These are phyloP conservation scores for Xylocopa sonorina DNA, from an alignment of 1,140 invertebrate species.

Conservation along the genomic window DNA sequence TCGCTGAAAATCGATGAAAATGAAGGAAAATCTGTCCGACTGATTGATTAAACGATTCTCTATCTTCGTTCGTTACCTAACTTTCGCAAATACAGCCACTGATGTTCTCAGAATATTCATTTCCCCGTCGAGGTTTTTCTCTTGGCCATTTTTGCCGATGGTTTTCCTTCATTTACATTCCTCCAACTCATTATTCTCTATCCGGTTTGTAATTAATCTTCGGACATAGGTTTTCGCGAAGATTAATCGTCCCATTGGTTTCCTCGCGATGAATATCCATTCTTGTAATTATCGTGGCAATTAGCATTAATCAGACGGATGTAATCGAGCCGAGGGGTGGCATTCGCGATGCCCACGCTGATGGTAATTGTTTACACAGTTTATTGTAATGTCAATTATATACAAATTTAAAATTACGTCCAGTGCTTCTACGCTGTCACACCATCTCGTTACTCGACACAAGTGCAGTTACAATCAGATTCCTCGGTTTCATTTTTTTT, in stretches of 20 bases:
- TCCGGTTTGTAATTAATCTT: background rate
- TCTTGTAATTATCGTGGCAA: too few species aligned
- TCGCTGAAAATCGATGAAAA: background rate
- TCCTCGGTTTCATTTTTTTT: too few species aligned
- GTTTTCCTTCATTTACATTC: background rate
- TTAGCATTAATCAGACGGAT: background rate
- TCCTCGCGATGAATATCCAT: background rate
- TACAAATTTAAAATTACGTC: constrained; percentile 78
- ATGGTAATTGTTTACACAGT: constrained; percentile 69
- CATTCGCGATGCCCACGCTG: background rate
- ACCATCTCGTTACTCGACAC: constrained; percentile 46
- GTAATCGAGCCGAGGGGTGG: background rate
- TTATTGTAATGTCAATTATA: constrained; percentile 79
- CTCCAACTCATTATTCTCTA: background rate
- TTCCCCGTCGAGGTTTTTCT: background rate
- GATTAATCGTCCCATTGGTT: background rate
- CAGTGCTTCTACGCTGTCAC: constrained; percentile 64
- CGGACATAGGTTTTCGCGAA: background rate
- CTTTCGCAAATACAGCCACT: too few species aligned
- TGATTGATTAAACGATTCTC: background rate
- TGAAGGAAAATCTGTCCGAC: background rate
- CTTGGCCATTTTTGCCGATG: constrained; percentile 9
- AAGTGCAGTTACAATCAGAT: constrained; percentile 56
- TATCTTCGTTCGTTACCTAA: too few species aligned
- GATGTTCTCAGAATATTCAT: too few species aligned